phyloP scores from a whole-genome alignment of 1,140 invertebrate genomes.

The Drosophila lowei region DNA sequence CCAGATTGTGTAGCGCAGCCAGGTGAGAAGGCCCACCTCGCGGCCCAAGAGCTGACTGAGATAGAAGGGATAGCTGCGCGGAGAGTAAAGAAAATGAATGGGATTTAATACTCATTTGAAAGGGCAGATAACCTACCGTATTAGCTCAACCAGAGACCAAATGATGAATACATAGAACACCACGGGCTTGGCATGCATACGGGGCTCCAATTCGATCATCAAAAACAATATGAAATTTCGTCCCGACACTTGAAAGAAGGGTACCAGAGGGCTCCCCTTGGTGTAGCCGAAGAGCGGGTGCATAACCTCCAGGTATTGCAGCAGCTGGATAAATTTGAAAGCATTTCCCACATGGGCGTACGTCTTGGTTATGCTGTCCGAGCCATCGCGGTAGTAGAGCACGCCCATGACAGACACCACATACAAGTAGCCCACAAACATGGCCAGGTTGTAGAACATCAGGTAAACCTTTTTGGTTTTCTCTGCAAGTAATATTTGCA shows the following conservation, averaged over 20 bases:
- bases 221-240: conserved; percentile 91
- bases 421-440: conserved; percentile 94
- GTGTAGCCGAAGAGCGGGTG: conserved; percentile 95
- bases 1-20: conserved; percentile 96
- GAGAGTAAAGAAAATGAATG: background rate
- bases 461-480: conserved; percentile 94
- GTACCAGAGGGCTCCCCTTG: conserved; percentile 87
- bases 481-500: conserved; percentile 82
- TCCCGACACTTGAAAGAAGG: conserved; percentile 89
- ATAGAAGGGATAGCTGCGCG: conserved; percentile 93
- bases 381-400: conserved; percentile 89
- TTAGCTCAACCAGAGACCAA: conserved; percentile 92
- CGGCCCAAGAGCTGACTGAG: conserved; percentile 91
- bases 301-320: conserved; percentile 94
- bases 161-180: conserved; percentile 93
- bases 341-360: conserved; percentile 91
- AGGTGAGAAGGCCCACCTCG: conserved; percentile 91
- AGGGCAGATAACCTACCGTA: conserved; percentile 85
- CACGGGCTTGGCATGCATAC: conserved; percentile 93
- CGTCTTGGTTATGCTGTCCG: conserved; percentile 88
- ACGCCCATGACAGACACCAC: conserved; percentile 89
- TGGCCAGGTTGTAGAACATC: conserved; percentile 94
- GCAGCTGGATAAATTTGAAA: conserved; percentile 91
- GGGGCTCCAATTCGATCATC: conserved; percentile 92
- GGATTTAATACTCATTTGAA: background rate